phyloP scores from a whole-genome alignment of 2,797 vertebrate species.

The Eupleurogrammus muticus region DNA sequence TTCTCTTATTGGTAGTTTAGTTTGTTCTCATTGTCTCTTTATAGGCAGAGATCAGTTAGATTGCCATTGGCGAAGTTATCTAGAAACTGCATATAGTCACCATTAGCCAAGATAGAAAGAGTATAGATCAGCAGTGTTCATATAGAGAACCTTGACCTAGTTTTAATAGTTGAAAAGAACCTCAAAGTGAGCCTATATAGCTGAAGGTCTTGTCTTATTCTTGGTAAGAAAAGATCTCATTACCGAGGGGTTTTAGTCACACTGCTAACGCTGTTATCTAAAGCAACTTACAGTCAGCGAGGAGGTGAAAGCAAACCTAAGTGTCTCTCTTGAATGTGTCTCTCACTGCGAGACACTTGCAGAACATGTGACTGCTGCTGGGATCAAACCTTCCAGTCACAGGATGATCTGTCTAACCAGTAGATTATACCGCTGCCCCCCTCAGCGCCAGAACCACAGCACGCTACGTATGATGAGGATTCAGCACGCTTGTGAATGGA shows the following conservation, averaged over 20 bases:
- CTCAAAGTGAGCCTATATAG: constrained; percentile 22
- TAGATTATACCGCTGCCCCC: constrained; percentile 50
- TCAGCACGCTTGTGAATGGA: not conserved
- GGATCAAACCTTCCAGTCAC: constrained; percentile 64
- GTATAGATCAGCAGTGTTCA: constrained; percentile 9
- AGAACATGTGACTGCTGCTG: constrained; percentile 61
- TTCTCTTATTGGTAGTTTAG: not conserved
- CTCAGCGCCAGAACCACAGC: constrained; percentile 29
- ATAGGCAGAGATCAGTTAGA: not conserved
- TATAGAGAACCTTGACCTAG: constrained; percentile 42
- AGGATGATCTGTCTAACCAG: constrained; percentile 56
- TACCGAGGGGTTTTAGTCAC: constrained; percentile 6
- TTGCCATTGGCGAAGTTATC: not conserved
- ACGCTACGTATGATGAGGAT: constrained; percentile 11
- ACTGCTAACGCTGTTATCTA: constrained; percentile 14
- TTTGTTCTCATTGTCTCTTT: not conserved
- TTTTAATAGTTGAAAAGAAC: constrained; percentile 37
- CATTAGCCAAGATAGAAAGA: constrained; percentile 19
- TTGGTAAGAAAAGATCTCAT: constrained; percentile 23
- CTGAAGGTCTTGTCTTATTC: constrained; percentile 16
- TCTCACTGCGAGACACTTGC: constrained; percentile 57
- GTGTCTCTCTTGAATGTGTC: not conserved
- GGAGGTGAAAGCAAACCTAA: constrained; percentile 37
- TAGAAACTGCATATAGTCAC: not conserved
- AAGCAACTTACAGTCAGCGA: constrained; percentile 35